Percentiles rank a stretch among this genome's conserved stretches.
Evolutionary conservation across 2,888 invertebrate species (phyloP).

Genomic region (Caradrina kadenii): DNA sequence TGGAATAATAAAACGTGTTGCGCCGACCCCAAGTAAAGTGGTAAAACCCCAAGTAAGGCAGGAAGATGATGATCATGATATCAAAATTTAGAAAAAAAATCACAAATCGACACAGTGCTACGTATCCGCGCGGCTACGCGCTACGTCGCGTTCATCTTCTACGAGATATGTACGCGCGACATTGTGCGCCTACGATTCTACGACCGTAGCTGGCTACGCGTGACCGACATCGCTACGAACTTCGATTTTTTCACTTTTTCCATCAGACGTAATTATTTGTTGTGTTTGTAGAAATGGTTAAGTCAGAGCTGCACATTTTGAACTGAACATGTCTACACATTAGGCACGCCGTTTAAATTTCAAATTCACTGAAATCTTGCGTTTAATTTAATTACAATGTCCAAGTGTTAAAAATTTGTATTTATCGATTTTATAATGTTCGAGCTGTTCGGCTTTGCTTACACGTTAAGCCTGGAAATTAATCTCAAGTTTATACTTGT

Average conservation of each 20-base stretch:
- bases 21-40: no score
- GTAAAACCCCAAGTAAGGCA: no score
- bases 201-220: conserved; percentile 39
- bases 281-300: not conserved
- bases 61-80: no score
- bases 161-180: conserved; percentile 25
- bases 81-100: no score
- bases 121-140: conserved; percentile 35
- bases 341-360: conserved; percentile 22
- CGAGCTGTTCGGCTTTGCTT: conserved; percentile 5
- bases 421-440: conserved; percentile 6
- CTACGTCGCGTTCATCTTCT: conserved; percentile 38
- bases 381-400: conserved; percentile 16
- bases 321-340: conserved; percentile 1
- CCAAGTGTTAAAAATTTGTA: conserved; percentile 5
- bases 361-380: not conserved
- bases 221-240: conserved; percentile 27
- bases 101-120: conserved; percentile 1
- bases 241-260: no score
- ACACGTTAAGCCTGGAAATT: not conserved
- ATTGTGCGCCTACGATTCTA: conserved; percentile 42
- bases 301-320: not conserved
- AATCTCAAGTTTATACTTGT: not conserved
- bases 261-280: not conserved
- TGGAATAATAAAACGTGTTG: no score